These are phyloP conservation scores for Cichlasoma orientale DNA, from an alignment of 2,797 vertebrate species.

Conservation along the genomic window DNA sequence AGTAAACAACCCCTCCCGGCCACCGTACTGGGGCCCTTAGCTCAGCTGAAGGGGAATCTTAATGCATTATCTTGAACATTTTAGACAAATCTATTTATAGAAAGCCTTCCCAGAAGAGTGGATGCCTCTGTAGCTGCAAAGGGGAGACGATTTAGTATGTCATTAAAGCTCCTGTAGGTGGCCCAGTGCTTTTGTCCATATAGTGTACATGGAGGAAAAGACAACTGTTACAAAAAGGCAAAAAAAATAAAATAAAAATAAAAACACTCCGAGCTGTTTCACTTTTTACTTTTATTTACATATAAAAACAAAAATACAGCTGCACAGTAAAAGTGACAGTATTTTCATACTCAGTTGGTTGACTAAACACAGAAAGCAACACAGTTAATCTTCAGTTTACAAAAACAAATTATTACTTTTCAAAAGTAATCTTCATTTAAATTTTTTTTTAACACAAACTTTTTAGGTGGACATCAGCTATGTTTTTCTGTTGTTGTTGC, in stretches of 20 bases:
- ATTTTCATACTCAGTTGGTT: constrained; percentile 28
- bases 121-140: not conserved
- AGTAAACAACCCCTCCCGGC: too few species aligned
- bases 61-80: not conserved
- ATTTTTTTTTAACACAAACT: not conserved
- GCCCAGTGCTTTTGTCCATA: too few species aligned
- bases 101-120: not conserved
- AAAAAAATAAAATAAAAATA: not conserved
- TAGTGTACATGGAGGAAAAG: not conserved
- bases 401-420: constrained; percentile 15
- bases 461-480: constrained; percentile 7
- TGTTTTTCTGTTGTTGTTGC: constrained; percentile 1
- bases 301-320: constrained; percentile 58
- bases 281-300: constrained; percentile 70
- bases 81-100: not conserved
- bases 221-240: not conserved
- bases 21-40: not conserved
- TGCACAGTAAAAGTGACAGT: constrained; percentile 53
- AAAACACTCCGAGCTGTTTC: not conserved
- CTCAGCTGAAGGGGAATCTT: not conserved
- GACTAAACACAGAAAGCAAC: constrained; percentile 31
- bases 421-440: constrained; percentile 33
- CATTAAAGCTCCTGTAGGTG: not conserved
- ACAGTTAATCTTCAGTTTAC: constrained; percentile 1
- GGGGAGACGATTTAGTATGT: rapidly evolving